Conservation (phyloP, 2,113 vertebrate species). For the Martes martes region DNA sequence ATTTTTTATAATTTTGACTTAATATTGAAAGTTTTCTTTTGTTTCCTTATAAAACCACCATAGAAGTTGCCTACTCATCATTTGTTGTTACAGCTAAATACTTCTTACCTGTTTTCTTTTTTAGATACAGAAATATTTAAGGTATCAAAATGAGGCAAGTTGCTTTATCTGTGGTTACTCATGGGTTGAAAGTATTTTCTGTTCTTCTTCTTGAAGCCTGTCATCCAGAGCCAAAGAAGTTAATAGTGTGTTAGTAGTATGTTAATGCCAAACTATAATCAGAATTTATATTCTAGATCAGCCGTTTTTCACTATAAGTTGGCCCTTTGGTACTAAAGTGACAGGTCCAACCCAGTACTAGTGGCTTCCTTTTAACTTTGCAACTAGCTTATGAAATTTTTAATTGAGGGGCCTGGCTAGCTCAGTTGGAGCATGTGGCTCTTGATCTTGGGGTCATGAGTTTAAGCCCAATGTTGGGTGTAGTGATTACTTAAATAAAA, state of each 20-base stretch:
- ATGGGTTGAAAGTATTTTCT: constrained; percentile 41
- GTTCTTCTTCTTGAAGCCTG: constrained; percentile 40
- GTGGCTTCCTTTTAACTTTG: constrained; percentile 33
- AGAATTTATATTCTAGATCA: constrained; percentile 34
- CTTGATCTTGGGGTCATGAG: neutral
- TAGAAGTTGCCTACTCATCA: constrained; percentile 7
- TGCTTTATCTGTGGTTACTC: constrained; percentile 38
- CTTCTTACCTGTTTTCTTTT: constrained; percentile 48
- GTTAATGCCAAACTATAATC: constrained; percentile 23
- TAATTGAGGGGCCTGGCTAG: neutral
- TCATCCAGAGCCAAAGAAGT: constrained; percentile 37
- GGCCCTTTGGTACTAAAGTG: neutral
- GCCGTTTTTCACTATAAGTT: constrained; percentile 17
- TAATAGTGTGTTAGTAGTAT: neutral
- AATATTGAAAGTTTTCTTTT: constrained; percentile 19
- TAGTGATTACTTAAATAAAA: neutral
- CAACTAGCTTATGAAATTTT: neutral
- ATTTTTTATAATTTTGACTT: constrained; percentile 32
- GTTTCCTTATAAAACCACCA: constrained; percentile 27
- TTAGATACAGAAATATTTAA: constrained; percentile 58
- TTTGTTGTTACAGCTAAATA: constrained; percentile 47
- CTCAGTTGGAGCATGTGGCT: neutral
- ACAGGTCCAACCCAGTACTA: neutral
- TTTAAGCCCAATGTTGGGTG: neutral
- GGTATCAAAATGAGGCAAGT: constrained; percentile 42